These are phyloP conservation scores for Chrysodeixis includens DNA, from an alignment of 2,888 invertebrate genomes.

Conservation along the genomic window DNA sequence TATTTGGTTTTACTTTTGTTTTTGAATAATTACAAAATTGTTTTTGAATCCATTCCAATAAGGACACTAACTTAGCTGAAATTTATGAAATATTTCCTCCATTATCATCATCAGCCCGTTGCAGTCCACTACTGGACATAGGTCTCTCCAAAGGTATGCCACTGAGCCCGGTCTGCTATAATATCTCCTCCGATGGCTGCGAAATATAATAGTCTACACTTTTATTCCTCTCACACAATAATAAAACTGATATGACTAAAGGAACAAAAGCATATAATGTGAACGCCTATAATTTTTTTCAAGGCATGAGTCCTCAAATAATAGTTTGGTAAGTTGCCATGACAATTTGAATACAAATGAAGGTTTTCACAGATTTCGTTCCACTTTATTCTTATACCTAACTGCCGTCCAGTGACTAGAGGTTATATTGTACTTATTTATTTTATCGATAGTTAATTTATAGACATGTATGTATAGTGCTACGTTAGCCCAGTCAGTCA, in stretches of 20 bases:
- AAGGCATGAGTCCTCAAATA: not conserved
- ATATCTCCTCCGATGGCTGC: too few species aligned
- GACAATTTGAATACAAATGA: not conserved
- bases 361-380: not conserved
- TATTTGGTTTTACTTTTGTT: too few species aligned
- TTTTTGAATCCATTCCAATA: too few species aligned
- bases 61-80: too few species aligned
- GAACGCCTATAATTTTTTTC: not conserved
- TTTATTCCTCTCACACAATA: too few species aligned
- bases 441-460: not conserved
- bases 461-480: not conserved
- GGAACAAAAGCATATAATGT: not conserved
- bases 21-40: too few species aligned
- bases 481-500: not conserved
- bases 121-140: too few species aligned
- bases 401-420: not conserved
- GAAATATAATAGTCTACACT: too few species aligned
- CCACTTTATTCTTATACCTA: not conserved
- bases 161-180: too few species aligned
- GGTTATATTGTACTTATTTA: not conserved
- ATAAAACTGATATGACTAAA: not conserved
- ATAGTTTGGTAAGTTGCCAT: not conserved
- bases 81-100: too few species aligned
- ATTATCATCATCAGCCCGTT: too few species aligned
- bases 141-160: too few species aligned